Evolutionary conservation across 2,888 invertebrate species (phyloP).

Genomic region (Seladonia tumulorum): DNA sequence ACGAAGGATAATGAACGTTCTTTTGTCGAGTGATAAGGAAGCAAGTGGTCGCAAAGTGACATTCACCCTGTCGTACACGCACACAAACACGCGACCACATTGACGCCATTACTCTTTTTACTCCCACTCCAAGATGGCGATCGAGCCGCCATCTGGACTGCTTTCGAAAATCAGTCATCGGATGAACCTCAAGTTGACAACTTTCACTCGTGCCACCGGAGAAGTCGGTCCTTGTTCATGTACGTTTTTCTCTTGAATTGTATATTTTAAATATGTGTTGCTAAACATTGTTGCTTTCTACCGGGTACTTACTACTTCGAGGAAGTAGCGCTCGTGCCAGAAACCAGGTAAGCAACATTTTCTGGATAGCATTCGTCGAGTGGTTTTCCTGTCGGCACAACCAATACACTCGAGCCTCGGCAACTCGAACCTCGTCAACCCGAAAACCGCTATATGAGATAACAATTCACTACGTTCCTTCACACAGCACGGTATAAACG

Average conservation of each 20-base stretch:
- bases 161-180: background rate
- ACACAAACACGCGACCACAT: conserved; percentile 25
- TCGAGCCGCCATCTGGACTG: conserved; percentile 2
- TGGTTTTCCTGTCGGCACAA: background rate
- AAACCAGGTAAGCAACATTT: background rate
- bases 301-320: background rate
- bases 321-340: background rate
- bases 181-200: conserved; percentile 9
- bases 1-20: conserved; percentile 50
- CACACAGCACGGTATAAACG: background rate
- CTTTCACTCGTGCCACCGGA: background rate
- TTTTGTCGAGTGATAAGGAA: conserved; percentile 65
- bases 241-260: background rate
- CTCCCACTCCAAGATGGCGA: background rate
- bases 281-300: background rate
- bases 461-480: background rate
- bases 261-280: background rate
- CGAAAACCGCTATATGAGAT: background rate
- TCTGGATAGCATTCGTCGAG: background rate
- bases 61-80: conserved; percentile 56
- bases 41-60: conserved; percentile 59
- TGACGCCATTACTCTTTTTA: conserved; percentile 16
- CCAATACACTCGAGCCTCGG: background rate
- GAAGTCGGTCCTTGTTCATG: background rate
- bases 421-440: background rate